A percentile compares a stretch with the other conserved stretches of the same genome.
Conservation (phyloP, 2,113 vertebrate species). For the Indicator maculatus region DNA sequence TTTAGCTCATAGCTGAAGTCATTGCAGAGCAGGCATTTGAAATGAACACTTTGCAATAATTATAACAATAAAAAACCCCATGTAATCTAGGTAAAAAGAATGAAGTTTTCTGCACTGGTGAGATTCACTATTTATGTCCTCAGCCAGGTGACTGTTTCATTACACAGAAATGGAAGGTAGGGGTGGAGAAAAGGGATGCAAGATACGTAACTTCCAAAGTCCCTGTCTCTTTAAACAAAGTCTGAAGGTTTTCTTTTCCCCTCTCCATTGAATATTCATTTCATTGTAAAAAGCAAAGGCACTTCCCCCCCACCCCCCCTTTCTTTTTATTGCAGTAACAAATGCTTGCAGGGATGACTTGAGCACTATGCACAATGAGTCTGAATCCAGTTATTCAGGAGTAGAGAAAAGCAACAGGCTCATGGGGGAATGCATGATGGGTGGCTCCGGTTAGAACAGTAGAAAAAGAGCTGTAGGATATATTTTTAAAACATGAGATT, state of each 20-base stretch:
- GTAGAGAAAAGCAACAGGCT: background rate
- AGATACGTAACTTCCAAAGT: background rate
- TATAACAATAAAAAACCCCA: background rate
- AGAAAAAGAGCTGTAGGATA: background rate
- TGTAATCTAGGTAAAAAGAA: background rate
- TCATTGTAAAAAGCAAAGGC: background rate
- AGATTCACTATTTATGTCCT: background rate
- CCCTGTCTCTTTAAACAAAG: background rate
- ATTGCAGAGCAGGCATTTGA: background rate
- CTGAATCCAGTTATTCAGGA: background rate
- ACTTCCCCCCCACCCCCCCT: background rate
- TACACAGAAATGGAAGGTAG: rapidly evolving
- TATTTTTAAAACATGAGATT: background rate
- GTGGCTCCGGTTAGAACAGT: background rate
- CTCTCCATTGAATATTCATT: background rate
- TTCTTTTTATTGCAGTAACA: background rate
- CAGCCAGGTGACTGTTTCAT: background rate
- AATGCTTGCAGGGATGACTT: background rate
- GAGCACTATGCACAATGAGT: background rate
- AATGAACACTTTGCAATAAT: background rate
- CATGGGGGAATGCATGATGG: background rate
- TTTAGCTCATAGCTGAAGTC: background rate
- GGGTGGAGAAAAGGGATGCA: background rate
- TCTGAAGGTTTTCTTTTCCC: background rate
- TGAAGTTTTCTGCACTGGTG: background rate